These are phyloP conservation scores for Eriocheir sinensis DNA, from an alignment of 1,140 invertebrate species.

Conservation along the genomic window DNA sequence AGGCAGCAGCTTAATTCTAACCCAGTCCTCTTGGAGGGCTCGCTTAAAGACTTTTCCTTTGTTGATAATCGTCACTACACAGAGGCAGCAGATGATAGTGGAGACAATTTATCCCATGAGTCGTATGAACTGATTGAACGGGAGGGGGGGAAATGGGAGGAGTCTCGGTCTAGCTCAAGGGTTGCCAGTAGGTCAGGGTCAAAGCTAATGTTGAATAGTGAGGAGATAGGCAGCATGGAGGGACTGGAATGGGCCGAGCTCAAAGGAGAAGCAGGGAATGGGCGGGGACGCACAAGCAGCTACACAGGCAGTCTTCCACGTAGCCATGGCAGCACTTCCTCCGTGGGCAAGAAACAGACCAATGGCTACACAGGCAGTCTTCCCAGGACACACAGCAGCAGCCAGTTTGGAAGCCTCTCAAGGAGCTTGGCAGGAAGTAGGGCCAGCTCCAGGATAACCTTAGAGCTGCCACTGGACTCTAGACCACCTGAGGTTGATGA, in stretches of 20 bases:
- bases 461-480: slow-evolving; percentile 76
- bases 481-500: slow-evolving; percentile 72
- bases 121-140: slow-evolving; percentile 91
- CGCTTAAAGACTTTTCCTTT: slow-evolving; percentile 66
- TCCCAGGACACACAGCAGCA: slow-evolving; percentile 76
- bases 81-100: slow-evolving; percentile 80
- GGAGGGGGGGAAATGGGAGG: slow-evolving; percentile 69
- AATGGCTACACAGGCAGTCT: slow-evolving; percentile 79
- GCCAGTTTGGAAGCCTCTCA: slow-evolving; percentile 71
- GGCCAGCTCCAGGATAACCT: slow-evolving; percentile 78
- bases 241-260: slow-evolving; percentile 77
- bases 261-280: slow-evolving; percentile 71
- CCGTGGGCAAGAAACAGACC: slow-evolving; percentile 65
- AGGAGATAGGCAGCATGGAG: slow-evolving; percentile 64
- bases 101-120: slow-evolving; percentile 93
- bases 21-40: slow-evolving; percentile 68
- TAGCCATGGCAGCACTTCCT: slow-evolving; percentile 75
- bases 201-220: slow-evolving; percentile 65
- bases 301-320: slow-evolving; percentile 78
- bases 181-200: slow-evolving; percentile 72
- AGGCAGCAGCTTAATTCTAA: slow-evolving; percentile 65
- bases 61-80: slow-evolving; percentile 74
- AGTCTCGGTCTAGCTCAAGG: slow-evolving; percentile 69
- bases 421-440: slow-evolving; percentile 76
- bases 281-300: slow-evolving; percentile 64